phyloP scores from a whole-genome alignment of 2,888 invertebrate genomes.

The Pristionchus japonicus region DNA sequence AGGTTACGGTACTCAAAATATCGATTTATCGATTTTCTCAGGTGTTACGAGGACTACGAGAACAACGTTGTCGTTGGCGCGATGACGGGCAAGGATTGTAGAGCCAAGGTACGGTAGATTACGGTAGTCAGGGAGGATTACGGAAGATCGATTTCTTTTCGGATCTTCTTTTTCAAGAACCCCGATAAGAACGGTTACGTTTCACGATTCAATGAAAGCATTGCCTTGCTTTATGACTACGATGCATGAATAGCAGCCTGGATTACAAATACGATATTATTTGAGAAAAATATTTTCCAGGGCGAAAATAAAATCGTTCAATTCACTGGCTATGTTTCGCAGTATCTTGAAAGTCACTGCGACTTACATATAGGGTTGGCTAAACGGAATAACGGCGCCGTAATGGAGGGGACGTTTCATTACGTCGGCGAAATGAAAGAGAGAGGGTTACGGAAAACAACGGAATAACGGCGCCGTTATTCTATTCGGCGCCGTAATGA shows the following conservation, averaged over 20 bases:
- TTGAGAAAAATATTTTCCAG: no score
- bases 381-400: no score
- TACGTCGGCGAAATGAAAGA: not conserved
- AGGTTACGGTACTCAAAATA: not conserved
- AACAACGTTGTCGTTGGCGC: constrained; percentile 74
- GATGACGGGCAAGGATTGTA: constrained; percentile 75
- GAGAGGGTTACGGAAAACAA: no score
- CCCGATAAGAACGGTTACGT: no score
- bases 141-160: no score
- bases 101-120: constrained; percentile 65
- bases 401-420: not conserved
- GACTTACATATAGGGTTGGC: not conserved
- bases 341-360: not conserved
- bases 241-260: not conserved
- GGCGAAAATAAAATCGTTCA: not conserved
- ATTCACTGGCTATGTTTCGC: not conserved
- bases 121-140: not conserved
- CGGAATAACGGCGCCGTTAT: no score
- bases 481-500: no score
- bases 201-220: no score
- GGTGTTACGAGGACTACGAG: constrained; percentile 81
- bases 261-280: no score
- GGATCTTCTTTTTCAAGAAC: not conserved
- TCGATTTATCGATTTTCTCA: not conserved
- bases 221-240: no score